A percentile compares a stretch with the other conserved stretches of the same genome.
Evolutionary conservation across 1,140 invertebrate species (phyloP).

Genomic region (Leucophenga varia): DNA sequence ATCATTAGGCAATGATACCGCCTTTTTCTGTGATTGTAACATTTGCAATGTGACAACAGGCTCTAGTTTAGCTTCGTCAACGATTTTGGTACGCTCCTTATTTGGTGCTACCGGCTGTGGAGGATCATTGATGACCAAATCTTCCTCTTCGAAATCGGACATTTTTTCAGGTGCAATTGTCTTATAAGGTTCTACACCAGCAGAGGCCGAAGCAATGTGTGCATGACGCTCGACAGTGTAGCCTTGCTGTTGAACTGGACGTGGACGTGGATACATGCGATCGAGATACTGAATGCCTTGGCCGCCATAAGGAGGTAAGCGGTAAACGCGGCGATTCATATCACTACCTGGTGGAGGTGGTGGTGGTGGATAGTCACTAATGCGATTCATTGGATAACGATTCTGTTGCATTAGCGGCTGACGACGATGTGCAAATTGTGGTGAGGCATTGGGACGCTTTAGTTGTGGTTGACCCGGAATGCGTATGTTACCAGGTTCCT

Average conservation of each 20-base stretch:
- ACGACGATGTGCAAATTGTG: slow-evolving; percentile 34
- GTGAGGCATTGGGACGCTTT: slow-evolving; percentile 39
- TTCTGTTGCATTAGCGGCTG: slow-evolving; percentile 27
- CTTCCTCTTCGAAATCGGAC: slow-evolving; percentile 48
- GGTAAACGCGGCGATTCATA: slow-evolving; percentile 44
- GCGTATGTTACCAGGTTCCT: slow-evolving; percentile 47
- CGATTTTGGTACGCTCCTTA: slow-evolving; percentile 22
- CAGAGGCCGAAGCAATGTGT: slow-evolving; percentile 9
- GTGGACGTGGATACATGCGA: slow-evolving; percentile 28
- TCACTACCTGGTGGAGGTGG: slow-evolving; percentile 17
- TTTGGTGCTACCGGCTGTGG: slow-evolving; percentile 37
- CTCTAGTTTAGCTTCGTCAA: slow-evolving; percentile 41
- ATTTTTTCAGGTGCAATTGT: slow-evolving; percentile 30
- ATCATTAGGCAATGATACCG: slow-evolving; percentile 27
- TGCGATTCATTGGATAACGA: slow-evolving; percentile 44
- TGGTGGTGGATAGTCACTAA: slow-evolving; percentile 25
- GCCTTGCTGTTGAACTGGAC: slow-evolving; percentile 19
- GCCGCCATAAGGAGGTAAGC: slow-evolving; percentile 33
- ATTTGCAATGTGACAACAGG: slow-evolving; percentile 67
- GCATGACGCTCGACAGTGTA: slow-evolving; percentile 42
- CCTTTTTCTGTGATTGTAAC: slow-evolving; percentile 60
- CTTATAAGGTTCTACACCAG: slow-evolving; percentile 23
- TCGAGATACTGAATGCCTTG: slow-evolving; percentile 32
- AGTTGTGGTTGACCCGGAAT: slow-evolving; percentile 44
- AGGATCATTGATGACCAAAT: slow-evolving; percentile 50